phyloP scores from a whole-genome alignment of 2,113 vertebrate genomes.

The Rhinoderma darwinii region DNA sequence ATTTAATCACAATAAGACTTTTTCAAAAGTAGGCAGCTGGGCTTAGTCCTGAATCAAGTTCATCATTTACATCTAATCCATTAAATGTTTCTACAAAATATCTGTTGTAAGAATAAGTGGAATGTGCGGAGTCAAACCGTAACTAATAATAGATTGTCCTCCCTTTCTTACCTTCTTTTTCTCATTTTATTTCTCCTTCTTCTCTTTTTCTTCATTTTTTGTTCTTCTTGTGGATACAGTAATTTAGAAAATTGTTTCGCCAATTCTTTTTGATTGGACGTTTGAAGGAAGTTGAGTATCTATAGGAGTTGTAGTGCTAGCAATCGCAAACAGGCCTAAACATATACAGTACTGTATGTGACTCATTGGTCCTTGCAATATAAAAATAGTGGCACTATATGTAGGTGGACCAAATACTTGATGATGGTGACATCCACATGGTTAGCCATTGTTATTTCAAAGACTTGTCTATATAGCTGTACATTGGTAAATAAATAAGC shows the following conservation, averaged over 20 bases:
- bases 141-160: conserved; percentile 7
- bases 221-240: neutral
- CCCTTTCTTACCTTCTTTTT: neutral
- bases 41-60: conserved; percentile 67
- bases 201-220: neutral
- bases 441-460: too few species aligned
- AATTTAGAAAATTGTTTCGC: neutral
- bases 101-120: conserved; percentile 34
- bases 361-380: neutral
- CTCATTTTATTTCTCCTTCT: neutral
- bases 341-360: neutral
- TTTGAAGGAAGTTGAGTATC: neutral
- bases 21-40: conserved; percentile 69
- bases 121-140: neutral
- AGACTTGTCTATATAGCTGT: neutral
- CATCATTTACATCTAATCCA: conserved; percentile 80
- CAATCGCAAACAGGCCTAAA: neutral
- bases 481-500: neutral
- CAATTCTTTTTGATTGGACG: too few species aligned
- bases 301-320: neutral
- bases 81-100: conserved; percentile 73
- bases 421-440: neutral
- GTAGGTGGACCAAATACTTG: neutral
- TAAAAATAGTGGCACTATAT: neutral
- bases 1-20: conserved; percentile 63